phyloP scores from a whole-genome alignment of 2,888 invertebrate genomes.

The Leucozona laternaria region DNA sequence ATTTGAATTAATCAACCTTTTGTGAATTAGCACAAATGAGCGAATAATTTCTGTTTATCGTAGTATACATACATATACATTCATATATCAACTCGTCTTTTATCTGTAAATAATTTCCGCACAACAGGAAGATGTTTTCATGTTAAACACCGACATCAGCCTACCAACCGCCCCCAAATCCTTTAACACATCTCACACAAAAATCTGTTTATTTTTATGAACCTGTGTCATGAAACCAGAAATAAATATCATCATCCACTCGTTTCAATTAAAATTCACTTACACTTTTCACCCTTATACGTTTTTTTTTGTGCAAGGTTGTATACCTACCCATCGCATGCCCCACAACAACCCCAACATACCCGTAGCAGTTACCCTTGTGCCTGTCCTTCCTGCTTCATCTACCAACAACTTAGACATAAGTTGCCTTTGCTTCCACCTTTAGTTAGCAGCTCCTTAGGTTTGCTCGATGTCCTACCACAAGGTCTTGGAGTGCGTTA shows the following conservation, averaged over 20 bases:
- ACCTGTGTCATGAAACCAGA: conserved; percentile 35
- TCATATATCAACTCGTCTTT: neutral
- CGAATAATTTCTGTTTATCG: conserved; percentile 29
- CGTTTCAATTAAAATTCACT: conserved; percentile 74
- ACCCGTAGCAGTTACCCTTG: conserved; percentile 48
- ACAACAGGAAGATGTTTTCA: conserved; percentile 10
- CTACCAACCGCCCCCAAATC: conserved; percentile 12
- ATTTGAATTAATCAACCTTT: conserved; percentile 17
- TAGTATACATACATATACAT: neutral
- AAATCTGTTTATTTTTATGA: conserved; percentile 40
- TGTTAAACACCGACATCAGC: neutral
- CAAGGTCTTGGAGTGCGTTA: conserved; percentile 56
- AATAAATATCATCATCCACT: conserved; percentile 68
- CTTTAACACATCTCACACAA: conserved; percentile 20
- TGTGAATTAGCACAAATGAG: conserved; percentile 7
- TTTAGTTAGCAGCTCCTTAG: conserved; percentile 48
- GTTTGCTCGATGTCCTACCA: conserved; percentile 60
- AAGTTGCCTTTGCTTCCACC: conserved; percentile 48
- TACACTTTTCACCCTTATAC: conserved; percentile 62
- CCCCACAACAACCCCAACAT: conserved; percentile 33
- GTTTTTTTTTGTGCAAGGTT: conserved; percentile 37
- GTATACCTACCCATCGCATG: conserved; percentile 22
- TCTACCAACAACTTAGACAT: conserved; percentile 55
- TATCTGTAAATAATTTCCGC: conserved; percentile 33
- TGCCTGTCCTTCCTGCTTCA: conserved; percentile 22